Conservation (phyloP, 2,113 vertebrate genomes). For the Myotis yumanensis region DNA sequence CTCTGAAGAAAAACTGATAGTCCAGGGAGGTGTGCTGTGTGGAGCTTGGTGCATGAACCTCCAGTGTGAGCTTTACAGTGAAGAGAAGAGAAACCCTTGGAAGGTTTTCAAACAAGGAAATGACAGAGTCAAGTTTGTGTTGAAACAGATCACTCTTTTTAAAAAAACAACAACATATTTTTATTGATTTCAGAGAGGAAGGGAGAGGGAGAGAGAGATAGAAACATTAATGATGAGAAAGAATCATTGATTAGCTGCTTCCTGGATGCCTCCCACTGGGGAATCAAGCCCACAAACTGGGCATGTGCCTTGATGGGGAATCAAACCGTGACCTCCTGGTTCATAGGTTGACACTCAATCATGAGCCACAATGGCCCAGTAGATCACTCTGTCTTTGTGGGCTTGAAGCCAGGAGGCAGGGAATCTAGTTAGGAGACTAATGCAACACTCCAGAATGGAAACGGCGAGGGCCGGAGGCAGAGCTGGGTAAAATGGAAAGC, state of each 20-base stretch:
- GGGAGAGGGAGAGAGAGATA: no score
- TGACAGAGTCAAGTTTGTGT: neutral
- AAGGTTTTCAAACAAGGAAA: neutral
- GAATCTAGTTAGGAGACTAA: neutral
- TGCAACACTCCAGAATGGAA: neutral
- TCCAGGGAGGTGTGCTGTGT: neutral
- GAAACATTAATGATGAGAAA: no score
- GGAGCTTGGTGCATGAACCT: neutral
- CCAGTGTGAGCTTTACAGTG: neutral
- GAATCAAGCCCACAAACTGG: no score
- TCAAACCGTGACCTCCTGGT: no score
- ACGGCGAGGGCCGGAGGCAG: neutral
- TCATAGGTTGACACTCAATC: no score
- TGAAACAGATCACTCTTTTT: neutral
- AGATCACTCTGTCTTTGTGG: neutral
- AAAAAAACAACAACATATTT: no score
- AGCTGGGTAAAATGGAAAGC: neutral
- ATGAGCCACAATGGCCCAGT: no score
- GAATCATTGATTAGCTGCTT: no score
- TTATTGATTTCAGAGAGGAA: no score
- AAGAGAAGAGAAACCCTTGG: neutral
- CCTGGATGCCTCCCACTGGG: no score
- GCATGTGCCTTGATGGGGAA: no score
- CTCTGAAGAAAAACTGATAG: neutral
- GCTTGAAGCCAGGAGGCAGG: neutral